Conservation (phyloP, 2,113 vertebrate genomes). For the pig (Sus scrofa) region T2T-Sscrofa CM000829.6:45878501-45879000, state of each 20-base stretch:
- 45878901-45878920: not conserved
- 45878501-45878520: not conserved
- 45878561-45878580: not conserved
- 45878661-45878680: not conserved
- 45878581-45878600: not conserved
- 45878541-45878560: not conserved
- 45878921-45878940: not conserved
- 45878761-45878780: not conserved
- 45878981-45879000: not conserved
- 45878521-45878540: not conserved
- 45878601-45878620: not conserved
- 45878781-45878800: not conserved
- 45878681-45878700: not conserved
- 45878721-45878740: not conserved
- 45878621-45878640: not conserved
- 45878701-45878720: slow-evolving; percentile 9
- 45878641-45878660: not conserved
- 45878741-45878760: not conserved
- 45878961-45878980: not conserved
- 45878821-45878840: not conserved
- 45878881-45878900: not conserved
- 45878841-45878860: not conserved
- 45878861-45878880: not conserved
- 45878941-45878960: not conserved
- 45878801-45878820: not conserved